Conservation (phyloP, 2,888 invertebrate genomes). For the Acleris sparsana region DNA sequence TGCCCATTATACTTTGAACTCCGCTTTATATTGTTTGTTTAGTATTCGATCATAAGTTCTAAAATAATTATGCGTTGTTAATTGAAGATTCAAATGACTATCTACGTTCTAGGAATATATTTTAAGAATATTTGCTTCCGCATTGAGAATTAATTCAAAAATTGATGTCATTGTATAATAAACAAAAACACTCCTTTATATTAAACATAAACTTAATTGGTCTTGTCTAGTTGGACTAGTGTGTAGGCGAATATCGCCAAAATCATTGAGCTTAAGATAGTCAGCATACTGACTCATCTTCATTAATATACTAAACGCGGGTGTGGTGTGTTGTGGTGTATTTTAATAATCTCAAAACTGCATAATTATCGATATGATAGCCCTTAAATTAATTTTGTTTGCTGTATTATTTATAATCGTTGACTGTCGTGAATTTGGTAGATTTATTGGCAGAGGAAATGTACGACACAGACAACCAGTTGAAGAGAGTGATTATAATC, state of each 20-base stretch:
- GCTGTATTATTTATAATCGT: constrained; percentile 37
- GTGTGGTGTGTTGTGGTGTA: constrained; percentile 54
- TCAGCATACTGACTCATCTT: constrained; percentile 59
- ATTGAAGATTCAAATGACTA: constrained; percentile 28
- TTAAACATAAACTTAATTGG: constrained; percentile 43
- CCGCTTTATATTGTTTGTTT: constrained; percentile 4
- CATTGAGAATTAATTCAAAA: constrained; percentile 43
- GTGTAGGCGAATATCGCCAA: constrained; percentile 59
- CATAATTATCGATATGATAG: constrained; percentile 37
- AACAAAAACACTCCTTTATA: constrained; percentile 40
- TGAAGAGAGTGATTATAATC: constrained; percentile 45
- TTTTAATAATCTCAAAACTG: constrained; percentile 38
- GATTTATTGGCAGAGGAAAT: constrained; percentile 38
- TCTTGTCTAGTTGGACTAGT: constrained; percentile 68
- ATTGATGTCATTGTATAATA: constrained; percentile 54
- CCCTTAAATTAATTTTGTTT: constrained; percentile 39
- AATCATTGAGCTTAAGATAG: constrained; percentile 46
- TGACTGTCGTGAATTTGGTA: constrained; percentile 41
- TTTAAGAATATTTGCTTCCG: constrained; percentile 41
- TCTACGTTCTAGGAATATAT: constrained; percentile 25
- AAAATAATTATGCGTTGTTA: constrained; percentile 15
- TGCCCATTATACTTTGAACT: not conserved
- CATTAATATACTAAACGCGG: constrained; percentile 62
- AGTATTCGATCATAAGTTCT: constrained; percentile 11
- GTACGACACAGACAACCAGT: constrained; percentile 32